Conservation (phyloP, 1,140 invertebrate species). For the Cyclargus thomasi region DNA sequence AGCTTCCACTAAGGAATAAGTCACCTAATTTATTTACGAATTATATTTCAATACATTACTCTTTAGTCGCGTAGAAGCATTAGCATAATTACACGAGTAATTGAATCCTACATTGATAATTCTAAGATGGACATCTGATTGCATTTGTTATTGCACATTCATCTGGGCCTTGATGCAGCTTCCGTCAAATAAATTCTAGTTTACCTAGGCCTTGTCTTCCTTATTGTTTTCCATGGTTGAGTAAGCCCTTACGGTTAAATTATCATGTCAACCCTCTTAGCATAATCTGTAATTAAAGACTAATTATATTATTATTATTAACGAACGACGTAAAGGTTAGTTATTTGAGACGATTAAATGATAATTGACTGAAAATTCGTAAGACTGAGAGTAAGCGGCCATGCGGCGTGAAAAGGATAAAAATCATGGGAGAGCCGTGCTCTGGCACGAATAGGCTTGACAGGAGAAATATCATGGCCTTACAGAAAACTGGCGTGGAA, state of each 20-base stretch:
- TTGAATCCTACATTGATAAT: not conserved
- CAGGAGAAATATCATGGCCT: too few relatives aligned
- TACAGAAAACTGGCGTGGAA: too few relatives aligned
- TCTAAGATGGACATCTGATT: not conserved
- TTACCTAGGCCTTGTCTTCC: slow-evolving; percentile 5
- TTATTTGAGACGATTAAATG: too few relatives aligned
- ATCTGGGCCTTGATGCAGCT: not conserved
- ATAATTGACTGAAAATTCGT: too few relatives aligned
- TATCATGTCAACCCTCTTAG: not conserved
- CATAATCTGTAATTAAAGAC: too few relatives aligned
- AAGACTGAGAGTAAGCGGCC: too few relatives aligned
- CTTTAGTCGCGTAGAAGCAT: not conserved
- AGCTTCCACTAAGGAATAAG: not conserved
- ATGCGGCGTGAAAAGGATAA: too few relatives aligned
- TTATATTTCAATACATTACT: not conserved
- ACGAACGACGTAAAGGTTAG: too few relatives aligned
- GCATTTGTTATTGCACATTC: not conserved
- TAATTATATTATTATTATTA: too few relatives aligned
- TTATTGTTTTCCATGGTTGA: not conserved
- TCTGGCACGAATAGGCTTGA: too few relatives aligned
- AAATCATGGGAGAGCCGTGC: too few relatives aligned
- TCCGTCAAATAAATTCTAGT: slow-evolving; percentile 14
- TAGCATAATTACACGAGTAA: not conserved
- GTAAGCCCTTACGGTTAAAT: not conserved
- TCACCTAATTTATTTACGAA: not conserved